Percentiles rank a stretch among this genome's conserved stretches.
phyloP scores from a whole-genome alignment of 2,888 invertebrate genomes.

The Drosophila mercatorum region DNA sequence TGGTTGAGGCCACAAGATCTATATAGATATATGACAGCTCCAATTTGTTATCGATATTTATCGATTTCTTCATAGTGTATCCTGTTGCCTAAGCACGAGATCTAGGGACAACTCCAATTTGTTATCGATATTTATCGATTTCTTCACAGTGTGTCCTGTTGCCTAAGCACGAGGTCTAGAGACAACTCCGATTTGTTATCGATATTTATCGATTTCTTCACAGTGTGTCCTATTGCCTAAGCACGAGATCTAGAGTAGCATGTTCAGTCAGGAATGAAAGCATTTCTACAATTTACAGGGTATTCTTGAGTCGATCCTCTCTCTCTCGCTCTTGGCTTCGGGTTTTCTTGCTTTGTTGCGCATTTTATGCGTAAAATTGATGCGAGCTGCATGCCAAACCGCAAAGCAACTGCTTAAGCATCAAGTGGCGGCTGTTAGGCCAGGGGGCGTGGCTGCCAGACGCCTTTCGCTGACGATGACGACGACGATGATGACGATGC shows the following conservation, averaged over 20 bases:
- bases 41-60: neutral
- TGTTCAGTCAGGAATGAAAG: too few relatives aligned
- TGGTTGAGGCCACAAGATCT: neutral
- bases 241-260: too few relatives aligned
- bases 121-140: neutral
- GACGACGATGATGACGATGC: constrained; percentile 28
- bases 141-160: too few relatives aligned
- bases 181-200: neutral
- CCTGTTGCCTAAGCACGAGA: too few relatives aligned
- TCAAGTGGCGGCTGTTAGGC: neutral
- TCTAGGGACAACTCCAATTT: too few relatives aligned
- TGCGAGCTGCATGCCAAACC: constrained; percentile 50
- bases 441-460: constrained; percentile 6
- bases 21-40: too few relatives aligned
- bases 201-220: neutral
- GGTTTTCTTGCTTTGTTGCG: constrained; percentile 37
- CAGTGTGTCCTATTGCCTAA: too few relatives aligned
- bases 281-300: neutral
- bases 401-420: constrained; percentile 27
- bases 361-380: constrained; percentile 62
- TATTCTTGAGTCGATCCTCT: neutral
- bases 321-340: constrained; percentile 10
- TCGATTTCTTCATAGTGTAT: neutral
- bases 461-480: constrained; percentile 13
- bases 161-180: too few relatives aligned